Conservation (phyloP, 2,888 invertebrate genomes). For the Pammene fasciana region DNA sequence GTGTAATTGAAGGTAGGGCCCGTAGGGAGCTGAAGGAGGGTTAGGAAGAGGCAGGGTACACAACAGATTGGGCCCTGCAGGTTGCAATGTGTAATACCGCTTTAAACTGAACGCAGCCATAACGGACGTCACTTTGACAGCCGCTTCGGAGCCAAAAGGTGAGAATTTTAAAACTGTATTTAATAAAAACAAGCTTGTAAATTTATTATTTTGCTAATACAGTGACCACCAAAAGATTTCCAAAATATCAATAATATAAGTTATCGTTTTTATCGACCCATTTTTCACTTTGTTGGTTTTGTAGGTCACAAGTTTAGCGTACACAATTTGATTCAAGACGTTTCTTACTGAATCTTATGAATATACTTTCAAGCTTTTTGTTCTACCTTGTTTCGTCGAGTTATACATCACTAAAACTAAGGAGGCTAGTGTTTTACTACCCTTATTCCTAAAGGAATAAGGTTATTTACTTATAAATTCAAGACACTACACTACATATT, state of each 20-base stretch:
- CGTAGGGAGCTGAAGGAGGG: too few relatives aligned
- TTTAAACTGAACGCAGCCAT: slow-evolving; percentile 32
- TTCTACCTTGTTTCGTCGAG: not conserved
- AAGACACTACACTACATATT: too few relatives aligned
- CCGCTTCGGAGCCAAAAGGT: slow-evolving; percentile 40
- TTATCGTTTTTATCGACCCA: not conserved
- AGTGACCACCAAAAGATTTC: not conserved
- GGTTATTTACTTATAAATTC: too few relatives aligned
- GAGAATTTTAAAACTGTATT: slow-evolving; percentile 35
- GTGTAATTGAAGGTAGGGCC: too few relatives aligned
- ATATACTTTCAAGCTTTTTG: not conserved
- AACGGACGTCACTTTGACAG: slow-evolving; percentile 34
- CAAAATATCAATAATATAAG: not conserved
- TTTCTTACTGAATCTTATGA: not conserved
- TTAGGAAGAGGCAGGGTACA: too few relatives aligned
- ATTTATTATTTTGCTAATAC: not conserved
- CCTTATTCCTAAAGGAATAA: too few relatives aligned
- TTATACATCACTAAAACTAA: not conserved
- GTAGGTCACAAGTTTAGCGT: slow-evolving; percentile 14
- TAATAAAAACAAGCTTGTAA: slow-evolving; percentile 4
- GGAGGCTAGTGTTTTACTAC: not conserved
- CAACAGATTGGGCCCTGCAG: too few relatives aligned
- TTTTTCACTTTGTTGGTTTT: not conserved
- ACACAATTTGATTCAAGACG: not conserved
- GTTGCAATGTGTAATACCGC: too few relatives aligned